phyloP scores from a whole-genome alignment of 2,113 vertebrate genomes.

The Nesospiza acunhae region DNA sequence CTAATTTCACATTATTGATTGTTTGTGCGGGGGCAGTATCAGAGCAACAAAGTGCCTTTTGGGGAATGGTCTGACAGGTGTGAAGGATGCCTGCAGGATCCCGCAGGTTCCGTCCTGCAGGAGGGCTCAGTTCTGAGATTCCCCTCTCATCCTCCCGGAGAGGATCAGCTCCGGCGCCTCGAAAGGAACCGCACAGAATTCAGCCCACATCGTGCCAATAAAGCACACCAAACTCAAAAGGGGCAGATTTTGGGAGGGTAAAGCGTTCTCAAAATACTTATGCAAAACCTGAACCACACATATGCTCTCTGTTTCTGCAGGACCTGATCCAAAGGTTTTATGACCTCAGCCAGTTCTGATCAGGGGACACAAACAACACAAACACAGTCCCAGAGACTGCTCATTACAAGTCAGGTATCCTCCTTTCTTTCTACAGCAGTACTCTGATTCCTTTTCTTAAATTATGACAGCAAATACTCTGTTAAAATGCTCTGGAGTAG shows the following conservation, averaged over 20 bases:
- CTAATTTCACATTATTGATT: background rate
- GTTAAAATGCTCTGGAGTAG: background rate
- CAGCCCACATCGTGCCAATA: fast-evolving
- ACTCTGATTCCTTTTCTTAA: background rate
- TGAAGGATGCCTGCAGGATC: background rate
- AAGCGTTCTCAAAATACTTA: background rate
- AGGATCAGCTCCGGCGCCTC: fast-evolving
- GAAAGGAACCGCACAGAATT: background rate
- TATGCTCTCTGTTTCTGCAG: background rate
- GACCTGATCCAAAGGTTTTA: background rate
- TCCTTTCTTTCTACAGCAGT: background rate
- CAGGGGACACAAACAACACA: background rate
- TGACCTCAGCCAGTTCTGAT: background rate
- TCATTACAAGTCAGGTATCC: background rate
- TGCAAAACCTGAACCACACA: background rate
- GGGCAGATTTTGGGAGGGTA: background rate
- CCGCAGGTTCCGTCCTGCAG: background rate
- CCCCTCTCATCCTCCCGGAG: fast-evolving
- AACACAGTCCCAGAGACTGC: background rate
- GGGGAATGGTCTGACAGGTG: background rate
- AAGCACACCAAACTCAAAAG: background rate
- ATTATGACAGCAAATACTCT: background rate
- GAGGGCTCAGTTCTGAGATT: fast-evolving
- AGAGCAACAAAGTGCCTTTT: background rate
- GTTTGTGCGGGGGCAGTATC: background rate